phyloP scores from a whole-genome alignment of 2,888 invertebrate genomes.

The Aquatica leii region DNA sequence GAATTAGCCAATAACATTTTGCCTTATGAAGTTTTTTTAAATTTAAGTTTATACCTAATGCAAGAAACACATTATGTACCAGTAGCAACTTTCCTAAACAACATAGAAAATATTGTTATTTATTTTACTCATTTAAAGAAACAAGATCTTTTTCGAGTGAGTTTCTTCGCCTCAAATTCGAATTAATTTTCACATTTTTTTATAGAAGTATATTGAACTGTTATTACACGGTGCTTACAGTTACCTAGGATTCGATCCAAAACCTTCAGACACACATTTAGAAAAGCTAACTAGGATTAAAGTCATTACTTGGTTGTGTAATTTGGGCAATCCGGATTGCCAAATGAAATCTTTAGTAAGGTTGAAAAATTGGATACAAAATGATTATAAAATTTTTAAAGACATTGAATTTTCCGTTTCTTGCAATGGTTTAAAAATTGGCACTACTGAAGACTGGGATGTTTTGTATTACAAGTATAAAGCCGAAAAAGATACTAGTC shows the following conservation, averaged over 20 bases:
- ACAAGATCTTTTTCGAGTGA: conserved; percentile 14
- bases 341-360: conserved; percentile 58
- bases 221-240: conserved; percentile 24
- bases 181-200: background rate
- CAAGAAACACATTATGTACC: conserved; percentile 70
- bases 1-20: conserved; percentile 68
- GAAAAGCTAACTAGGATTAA: conserved; percentile 55
- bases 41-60: conserved; percentile 67
- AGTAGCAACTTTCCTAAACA: conserved; percentile 63
- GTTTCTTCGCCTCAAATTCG: background rate
- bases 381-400: conserved; percentile 60
- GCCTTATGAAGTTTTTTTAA: conserved; percentile 64
- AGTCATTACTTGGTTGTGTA: conserved; percentile 47
- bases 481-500: background rate
- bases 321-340: conserved; percentile 56
- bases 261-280: conserved; percentile 51
- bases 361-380: conserved; percentile 56
- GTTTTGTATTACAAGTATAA: conserved; percentile 65
- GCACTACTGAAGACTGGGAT: conserved; percentile 68
- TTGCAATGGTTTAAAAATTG: conserved; percentile 74
- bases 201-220: conserved; percentile 21
- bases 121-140: background rate
- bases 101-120: background rate
- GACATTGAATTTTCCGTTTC: conserved; percentile 76
- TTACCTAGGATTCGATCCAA: conserved; percentile 45